These are phyloP conservation scores for Drosophila macrothrix DNA, from an alignment of 2,888 invertebrate species.

Conservation along the genomic window DNA sequence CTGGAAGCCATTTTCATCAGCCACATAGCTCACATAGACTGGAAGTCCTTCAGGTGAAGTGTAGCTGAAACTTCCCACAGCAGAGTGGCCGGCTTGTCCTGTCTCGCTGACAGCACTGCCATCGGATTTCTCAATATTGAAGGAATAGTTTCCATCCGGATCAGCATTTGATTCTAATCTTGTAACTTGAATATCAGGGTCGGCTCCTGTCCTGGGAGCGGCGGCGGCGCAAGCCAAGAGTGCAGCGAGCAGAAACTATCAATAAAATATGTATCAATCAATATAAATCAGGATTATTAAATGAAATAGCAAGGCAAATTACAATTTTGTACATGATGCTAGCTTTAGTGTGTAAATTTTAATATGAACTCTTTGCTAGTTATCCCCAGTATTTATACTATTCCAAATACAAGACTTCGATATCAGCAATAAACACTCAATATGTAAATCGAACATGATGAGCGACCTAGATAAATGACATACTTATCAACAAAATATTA, in stretches of 20 bases:
- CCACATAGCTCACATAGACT: constrained; percentile 71
- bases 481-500: constrained; percentile 43
- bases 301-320: constrained; percentile 40
- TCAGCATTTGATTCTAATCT: constrained; percentile 53
- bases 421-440: constrained; percentile 35
- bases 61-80: constrained; percentile 71
- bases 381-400: constrained; percentile 59
- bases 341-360: constrained; percentile 35
- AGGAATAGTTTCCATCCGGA: constrained; percentile 85
- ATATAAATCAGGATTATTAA: background rate
- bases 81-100: constrained; percentile 86
- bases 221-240: constrained; percentile 49
- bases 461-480: constrained; percentile 47
- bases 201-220: constrained; percentile 16
- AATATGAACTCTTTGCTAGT: constrained; percentile 35
- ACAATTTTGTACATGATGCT: constrained; percentile 71
- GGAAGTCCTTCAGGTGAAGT: constrained; percentile 80
- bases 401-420: constrained; percentile 21
- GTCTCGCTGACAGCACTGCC: constrained; percentile 86
- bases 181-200: constrained; percentile 19
- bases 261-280: background rate
- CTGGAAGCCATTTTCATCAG: constrained; percentile 81
- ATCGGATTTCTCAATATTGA: constrained; percentile 86
- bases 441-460: constrained; percentile 63
- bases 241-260: constrained; percentile 59